Base-by-base conservation (phyloP, 92 coral and sea anemone genomes). In the Epizoanthus rinbou region DNA sequence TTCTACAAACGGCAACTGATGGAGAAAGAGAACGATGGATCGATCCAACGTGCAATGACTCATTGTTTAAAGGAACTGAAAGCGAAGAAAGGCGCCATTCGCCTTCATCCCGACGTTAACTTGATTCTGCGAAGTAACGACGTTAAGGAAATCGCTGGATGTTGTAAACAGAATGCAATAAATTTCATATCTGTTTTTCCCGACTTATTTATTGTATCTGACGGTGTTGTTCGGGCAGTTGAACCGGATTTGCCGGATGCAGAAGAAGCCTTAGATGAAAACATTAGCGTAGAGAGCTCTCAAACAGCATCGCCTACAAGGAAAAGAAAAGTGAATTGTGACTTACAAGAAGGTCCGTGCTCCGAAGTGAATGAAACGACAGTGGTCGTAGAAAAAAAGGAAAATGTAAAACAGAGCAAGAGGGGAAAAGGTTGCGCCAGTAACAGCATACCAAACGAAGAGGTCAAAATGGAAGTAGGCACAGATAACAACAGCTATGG, bases 141-240 rank as follows among this genome's bases (percentile, higher is more conserved):
- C 25, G n/a, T 60, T 22, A 63, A 43, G 52, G 11, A 4, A 21
- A 60, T 53, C 37, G 58, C 19, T 6, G 58, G 52, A 11, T 69
- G 11, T 45, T 43, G 47, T 41, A 2, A 16, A 18, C 82, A 78
- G 17, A 70, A 78, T 78, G 59, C 53, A 5, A 22, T 78, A 18
- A 78, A 39, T 8, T 78, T 78, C 65, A 19, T 78, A 78, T 19
- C 82, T 5, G 71, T 63, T 8, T 60, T 78, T 78, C 82, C 82
- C 14, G 71, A 62, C n/a, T n/a, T 62, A 31, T 78, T 78, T n/a
- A 63, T 60, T 41, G 11, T 78, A 28, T 78, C 82, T 21, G 60
- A 62, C 41, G 82, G 82, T 10, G 18, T 59, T 62, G 82, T 41
- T 21, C 66, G 59, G 13, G 45, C 45, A 6, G 41, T 62, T 0